These are phyloP conservation scores for Ceratitis capitata DNA, from an alignment of 1,140 invertebrate genomes.

Conservation along the genomic window DNA sequence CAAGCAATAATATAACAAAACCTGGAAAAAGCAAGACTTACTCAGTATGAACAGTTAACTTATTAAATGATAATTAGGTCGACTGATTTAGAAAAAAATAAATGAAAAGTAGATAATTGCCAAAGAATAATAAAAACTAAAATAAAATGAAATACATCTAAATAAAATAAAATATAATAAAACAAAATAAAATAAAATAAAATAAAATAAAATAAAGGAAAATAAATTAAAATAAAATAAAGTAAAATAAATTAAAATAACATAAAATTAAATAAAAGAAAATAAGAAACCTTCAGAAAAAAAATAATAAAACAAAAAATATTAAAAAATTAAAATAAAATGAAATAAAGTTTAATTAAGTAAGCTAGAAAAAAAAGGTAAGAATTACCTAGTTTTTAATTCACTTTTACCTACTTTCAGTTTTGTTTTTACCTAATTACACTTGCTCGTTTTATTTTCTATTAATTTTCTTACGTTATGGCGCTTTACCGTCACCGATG, in stretches of 20 bases:
- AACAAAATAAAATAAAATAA: background rate
- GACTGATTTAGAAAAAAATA: background rate
- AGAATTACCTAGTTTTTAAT: background rate
- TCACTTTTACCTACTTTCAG: background rate
- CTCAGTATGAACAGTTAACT: no score
- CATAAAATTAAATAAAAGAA: no score
- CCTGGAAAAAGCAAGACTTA: no score
- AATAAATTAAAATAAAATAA: no score
- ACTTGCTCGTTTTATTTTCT: background rate
- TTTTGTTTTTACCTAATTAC: background rate
- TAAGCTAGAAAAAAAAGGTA: no score
- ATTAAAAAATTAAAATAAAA: background rate
- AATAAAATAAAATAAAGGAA: background rate
- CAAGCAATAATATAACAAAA: background rate
- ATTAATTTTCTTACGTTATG: background rate
- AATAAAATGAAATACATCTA: background rate
- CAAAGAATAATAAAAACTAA: no score
- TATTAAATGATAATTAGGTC: background rate
- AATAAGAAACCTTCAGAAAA: background rate
- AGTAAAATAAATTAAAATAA: no score
- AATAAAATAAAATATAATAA: background rate
- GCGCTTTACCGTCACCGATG: background rate
- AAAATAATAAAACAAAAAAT: background rate
- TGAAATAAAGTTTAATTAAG: no score
- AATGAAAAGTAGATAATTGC: no score